phyloP scores from a whole-genome alignment of 2,888 invertebrate genomes.

The Pammene aurita region DNA sequence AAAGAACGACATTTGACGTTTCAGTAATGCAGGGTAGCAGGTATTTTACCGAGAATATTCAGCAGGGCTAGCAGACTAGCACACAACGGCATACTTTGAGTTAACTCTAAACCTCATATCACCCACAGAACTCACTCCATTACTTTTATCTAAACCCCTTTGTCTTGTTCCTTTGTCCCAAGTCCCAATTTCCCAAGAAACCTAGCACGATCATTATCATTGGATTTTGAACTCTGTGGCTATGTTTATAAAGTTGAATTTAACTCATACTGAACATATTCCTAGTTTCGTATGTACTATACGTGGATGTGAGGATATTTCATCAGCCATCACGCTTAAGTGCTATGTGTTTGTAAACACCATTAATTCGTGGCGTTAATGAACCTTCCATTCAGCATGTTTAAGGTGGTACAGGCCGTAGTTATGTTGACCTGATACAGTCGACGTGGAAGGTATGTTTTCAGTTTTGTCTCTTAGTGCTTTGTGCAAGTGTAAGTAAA shows the following conservation, averaged over 20 bases:
- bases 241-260: background rate
- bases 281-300: background rate
- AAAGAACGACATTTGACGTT: no score
- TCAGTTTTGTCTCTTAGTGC: no score
- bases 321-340: background rate
- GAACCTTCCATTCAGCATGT: background rate
- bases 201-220: background rate
- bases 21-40: no score
- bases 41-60: no score
- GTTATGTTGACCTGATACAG: no score
- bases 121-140: background rate
- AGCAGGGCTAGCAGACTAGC: no score
- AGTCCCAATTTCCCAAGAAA: no score
- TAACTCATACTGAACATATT: background rate
- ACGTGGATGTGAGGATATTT: background rate
- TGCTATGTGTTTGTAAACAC: slow-evolving; percentile 13
- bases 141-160: background rate
- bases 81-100: no score
- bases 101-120: no score
- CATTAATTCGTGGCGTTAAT: background rate
- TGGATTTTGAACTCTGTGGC: background rate
- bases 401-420: background rate
- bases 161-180: background rate
- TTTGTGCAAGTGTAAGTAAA: no score
- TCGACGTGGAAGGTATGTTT: no score